Conservation (phyloP, 2,113 vertebrate species). For the Hyperoodon ampullatus region DNA sequence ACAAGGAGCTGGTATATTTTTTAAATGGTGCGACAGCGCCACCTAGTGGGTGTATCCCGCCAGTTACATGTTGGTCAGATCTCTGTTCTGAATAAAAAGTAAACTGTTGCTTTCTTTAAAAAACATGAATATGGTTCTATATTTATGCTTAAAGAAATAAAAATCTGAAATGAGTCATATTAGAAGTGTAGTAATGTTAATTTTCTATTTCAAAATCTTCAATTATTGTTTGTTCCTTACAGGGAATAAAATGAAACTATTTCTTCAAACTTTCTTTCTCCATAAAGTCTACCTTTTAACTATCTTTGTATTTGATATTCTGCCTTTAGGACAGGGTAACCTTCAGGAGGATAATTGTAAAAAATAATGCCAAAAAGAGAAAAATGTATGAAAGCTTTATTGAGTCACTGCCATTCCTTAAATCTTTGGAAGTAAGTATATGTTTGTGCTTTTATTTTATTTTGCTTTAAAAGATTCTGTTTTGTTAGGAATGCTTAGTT, state of each 20-base stretch:
- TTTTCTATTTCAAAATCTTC: conserved; percentile 15
- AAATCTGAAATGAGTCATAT: background rate
- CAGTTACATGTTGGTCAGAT: background rate
- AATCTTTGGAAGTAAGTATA: conserved; percentile 94
- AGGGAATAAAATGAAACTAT: conserved; percentile 19
- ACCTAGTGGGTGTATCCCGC: conserved; percentile 29
- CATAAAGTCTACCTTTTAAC: conserved; percentile 41
- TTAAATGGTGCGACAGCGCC: conserved; percentile 19
- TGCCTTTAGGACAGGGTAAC: conserved; percentile 89
- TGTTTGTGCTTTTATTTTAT: conserved; percentile 39
- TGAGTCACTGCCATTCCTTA: conserved; percentile 97
- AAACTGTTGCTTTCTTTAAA: background rate
- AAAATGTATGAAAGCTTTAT: conserved; percentile 99
- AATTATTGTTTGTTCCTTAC: background rate
- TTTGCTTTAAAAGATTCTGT: background rate
- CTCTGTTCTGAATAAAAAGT: conserved; percentile 10
- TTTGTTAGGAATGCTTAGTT: background rate
- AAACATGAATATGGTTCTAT: background rate
- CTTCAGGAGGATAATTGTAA: conserved; percentile 98
- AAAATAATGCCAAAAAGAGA: conserved; percentile 99
- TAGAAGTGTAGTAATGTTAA: background rate
- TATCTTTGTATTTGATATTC: conserved; percentile 63
- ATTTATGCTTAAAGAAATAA: conserved; percentile 29
- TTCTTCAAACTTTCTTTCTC: background rate
- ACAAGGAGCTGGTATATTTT: background rate